Evolutionary conservation across 2,113 vertebrate genomes (phyloP).

Genomic region (Myocastor coypus): DNA sequence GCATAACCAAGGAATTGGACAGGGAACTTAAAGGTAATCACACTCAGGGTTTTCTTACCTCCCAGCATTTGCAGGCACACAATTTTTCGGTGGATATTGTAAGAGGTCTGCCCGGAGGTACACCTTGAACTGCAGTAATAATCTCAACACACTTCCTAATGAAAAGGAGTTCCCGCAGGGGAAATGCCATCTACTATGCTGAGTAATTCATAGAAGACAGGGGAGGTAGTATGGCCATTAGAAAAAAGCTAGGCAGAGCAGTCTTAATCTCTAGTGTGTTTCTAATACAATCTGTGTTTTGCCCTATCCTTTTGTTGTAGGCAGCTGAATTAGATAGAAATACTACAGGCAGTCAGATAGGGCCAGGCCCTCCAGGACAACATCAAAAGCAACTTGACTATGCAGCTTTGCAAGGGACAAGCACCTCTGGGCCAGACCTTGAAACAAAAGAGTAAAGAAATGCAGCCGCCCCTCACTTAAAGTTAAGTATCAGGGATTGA

Average conservation of each 20-base stretch:
- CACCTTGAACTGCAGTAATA: background rate
- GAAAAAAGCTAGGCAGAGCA: background rate
- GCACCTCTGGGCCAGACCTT: too few species aligned
- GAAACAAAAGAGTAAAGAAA: too few species aligned
- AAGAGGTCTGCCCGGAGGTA: background rate
- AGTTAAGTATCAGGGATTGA: too few species aligned
- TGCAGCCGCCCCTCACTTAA: too few species aligned
- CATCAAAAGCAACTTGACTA: too few species aligned
- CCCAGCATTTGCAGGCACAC: too few species aligned
- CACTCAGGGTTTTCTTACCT: background rate
- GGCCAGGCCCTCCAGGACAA: too few species aligned
- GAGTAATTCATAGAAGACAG: background rate
- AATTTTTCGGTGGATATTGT: background rate
- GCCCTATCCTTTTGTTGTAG: too few species aligned
- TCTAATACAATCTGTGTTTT: background rate
- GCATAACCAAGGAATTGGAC: background rate
- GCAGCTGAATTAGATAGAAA: too few species aligned
- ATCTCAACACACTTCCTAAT: background rate
- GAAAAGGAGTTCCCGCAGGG: background rate
- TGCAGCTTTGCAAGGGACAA: too few species aligned
- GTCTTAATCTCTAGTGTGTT: background rate
- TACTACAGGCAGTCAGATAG: too few species aligned
- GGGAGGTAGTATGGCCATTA: accelerated
- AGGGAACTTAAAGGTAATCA: background rate
- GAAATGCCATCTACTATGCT: background rate